These are phyloP conservation scores for Maniola hyperantus DNA, from an alignment of 2,888 invertebrate genomes.

Conservation along the genomic window DNA sequence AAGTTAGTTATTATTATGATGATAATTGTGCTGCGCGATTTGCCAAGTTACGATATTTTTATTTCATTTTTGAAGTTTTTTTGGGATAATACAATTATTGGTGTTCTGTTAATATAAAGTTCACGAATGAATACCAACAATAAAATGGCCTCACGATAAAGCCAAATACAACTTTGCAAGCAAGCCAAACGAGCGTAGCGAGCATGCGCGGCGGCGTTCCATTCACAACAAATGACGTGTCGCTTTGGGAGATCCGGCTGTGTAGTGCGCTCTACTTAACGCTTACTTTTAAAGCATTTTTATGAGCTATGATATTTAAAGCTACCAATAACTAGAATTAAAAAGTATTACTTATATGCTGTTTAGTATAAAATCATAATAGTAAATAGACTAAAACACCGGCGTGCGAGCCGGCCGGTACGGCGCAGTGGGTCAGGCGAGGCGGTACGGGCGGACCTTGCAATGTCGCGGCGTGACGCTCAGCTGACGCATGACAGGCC, in stretches of 20 bases:
- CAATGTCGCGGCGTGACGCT: conserved; percentile 84
- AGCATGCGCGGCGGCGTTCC: conserved; percentile 60
- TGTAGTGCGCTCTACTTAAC: conserved; percentile 41
- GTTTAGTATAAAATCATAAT: conserved; percentile 5
- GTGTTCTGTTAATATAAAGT: too few species aligned
- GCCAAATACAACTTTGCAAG: conserved; percentile 48
- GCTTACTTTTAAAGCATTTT: conserved; percentile 26
- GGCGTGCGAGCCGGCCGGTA: conserved; percentile 37
- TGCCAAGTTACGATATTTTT: too few species aligned
- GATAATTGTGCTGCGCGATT: too few species aligned
- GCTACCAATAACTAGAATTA: conserved; percentile 1
- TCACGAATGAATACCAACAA: background rate
- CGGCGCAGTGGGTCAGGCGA: conserved; percentile 75
- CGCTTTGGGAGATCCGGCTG: conserved; percentile 45
- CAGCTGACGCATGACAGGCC: conserved; percentile 77
- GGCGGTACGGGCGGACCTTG: conserved; percentile 80
- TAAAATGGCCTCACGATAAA: conserved; percentile 40
- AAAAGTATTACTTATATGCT: conserved; percentile 1
- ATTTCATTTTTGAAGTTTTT: too few species aligned
- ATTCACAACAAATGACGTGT: conserved; percentile 57
- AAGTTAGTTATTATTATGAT: too few species aligned
- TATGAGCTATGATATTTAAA: background rate
- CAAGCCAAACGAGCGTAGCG: conserved; percentile 47
- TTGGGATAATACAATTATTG: too few species aligned
- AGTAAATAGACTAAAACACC: conserved; percentile 30